Evolutionary conservation across 2,888 invertebrate species (phyloP).

Genomic region (Acleris laterana): DNA sequence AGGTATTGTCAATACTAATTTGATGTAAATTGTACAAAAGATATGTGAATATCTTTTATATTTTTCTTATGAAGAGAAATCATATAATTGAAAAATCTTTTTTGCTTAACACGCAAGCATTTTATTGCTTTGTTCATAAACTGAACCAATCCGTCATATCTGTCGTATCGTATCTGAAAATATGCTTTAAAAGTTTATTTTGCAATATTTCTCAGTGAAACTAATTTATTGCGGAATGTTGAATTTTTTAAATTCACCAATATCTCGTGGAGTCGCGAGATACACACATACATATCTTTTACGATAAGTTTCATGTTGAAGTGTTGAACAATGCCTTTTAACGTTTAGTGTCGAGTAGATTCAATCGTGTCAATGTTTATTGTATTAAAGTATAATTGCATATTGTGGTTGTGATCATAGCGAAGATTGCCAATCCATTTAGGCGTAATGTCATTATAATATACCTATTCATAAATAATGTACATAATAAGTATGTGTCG

Average conservation of each 20-base stretch:
- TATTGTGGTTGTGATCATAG: constrained; percentile 83
- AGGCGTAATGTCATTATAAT: constrained; percentile 56
- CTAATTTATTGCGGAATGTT: constrained; percentile 8
- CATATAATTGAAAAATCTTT: too few species aligned
- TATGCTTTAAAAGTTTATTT: constrained; percentile 1
- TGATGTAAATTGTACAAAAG: too few species aligned
- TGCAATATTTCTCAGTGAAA: constrained; percentile 15
- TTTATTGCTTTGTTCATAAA: constrained; percentile 1
- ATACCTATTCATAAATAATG: constrained; percentile 53
- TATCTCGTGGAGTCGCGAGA: constrained; percentile 13
- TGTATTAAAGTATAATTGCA: constrained; percentile 64
- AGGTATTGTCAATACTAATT: too few species aligned
- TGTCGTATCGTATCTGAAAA: constrained; percentile 15
- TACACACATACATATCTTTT: constrained; percentile 74
- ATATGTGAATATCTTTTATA: too few species aligned
- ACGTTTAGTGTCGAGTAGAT: constrained; percentile 41
- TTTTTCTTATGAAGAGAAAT: too few species aligned
- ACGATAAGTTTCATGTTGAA: constrained; percentile 69
- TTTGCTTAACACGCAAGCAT: not conserved
- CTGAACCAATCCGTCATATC: constrained; percentile 10
- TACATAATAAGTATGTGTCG: constrained; percentile 70
- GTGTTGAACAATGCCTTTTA: constrained; percentile 54
- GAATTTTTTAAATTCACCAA: constrained; percentile 10
- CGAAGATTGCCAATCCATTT: constrained; percentile 79
- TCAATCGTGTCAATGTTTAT: constrained; percentile 40